Conservation (phyloP, 1,140 invertebrate genomes). For the Drosophila hydei region DNA sequence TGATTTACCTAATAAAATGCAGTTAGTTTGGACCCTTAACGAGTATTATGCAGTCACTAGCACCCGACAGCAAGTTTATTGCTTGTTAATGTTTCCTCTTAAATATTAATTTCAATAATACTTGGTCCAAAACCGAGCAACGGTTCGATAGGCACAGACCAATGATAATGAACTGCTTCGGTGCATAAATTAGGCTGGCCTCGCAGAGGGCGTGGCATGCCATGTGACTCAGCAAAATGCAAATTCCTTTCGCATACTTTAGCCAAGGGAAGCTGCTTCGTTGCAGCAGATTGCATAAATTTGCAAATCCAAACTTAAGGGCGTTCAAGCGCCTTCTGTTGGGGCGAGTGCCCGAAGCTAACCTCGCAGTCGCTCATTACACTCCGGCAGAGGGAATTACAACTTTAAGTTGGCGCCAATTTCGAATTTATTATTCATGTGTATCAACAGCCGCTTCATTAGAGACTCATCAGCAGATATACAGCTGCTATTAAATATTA, state of each 20-base stretch:
- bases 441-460: too few relatives aligned
- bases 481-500: too few relatives aligned
- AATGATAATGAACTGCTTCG: constrained; percentile 34
- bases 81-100: too few relatives aligned
- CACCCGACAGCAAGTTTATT: too few relatives aligned
- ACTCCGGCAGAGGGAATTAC: not conserved
- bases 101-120: too few relatives aligned
- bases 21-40: too few relatives aligned
- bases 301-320: constrained; percentile 27
- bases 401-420: too few relatives aligned
- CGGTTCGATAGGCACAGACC: constrained; percentile 20
- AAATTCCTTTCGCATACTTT: constrained; percentile 33
- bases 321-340: constrained; percentile 5
- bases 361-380: constrained; percentile 1
- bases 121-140: not conserved
- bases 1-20: too few relatives aligned
- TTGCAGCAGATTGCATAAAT: constrained; percentile 42
- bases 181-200: constrained; percentile 27
- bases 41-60: too few relatives aligned
- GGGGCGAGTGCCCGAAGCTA: constrained; percentile 2
- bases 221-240: constrained; percentile 27
- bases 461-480: too few relatives aligned
- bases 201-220: constrained; percentile 7
- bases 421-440: too few relatives aligned
- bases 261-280: constrained; percentile 26